Percentiles rank a stretch among this genome's conserved stretches.
Conservation (phyloP, 2,113 vertebrate genomes). For the Malurus alboscapulatus region DNA sequence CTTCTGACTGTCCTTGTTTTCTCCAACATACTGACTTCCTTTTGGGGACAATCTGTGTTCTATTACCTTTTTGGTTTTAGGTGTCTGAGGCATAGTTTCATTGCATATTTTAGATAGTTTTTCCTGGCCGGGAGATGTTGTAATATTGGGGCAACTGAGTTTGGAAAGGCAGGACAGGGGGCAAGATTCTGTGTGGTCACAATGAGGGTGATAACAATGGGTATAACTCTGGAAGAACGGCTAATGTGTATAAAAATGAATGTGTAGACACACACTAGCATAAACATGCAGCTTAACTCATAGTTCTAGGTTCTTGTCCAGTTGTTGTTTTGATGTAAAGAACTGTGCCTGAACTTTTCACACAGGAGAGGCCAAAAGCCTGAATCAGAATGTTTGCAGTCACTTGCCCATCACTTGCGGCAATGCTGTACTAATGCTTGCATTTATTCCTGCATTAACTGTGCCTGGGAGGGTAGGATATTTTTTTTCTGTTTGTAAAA, state of each 20-base stretch:
- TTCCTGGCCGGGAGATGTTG: background rate
- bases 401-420: background rate
- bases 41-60: background rate
- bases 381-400: background rate
- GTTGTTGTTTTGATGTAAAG: background rate
- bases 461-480: background rate
- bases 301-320: background rate
- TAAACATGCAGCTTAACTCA: background rate
- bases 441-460: background rate
- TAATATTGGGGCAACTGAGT: background rate
- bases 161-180: background rate
- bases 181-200: accelerated
- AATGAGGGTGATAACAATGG: background rate
- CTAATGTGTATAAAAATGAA: background rate
- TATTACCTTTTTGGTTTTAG: background rate
- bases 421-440: background rate
- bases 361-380: background rate
- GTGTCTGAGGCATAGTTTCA: background rate
- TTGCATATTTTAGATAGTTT: background rate
- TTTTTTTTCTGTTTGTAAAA: background rate
- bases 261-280: background rate
- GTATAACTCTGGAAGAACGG: background rate
- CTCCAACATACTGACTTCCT: background rate
- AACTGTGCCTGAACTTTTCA: background rate
- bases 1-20: background rate